A percentile compares a stretch with the other conserved stretches of the same genome.
Conservation (phyloP, 1,140 invertebrate species). For the Drosophila ohnishii region DNA sequence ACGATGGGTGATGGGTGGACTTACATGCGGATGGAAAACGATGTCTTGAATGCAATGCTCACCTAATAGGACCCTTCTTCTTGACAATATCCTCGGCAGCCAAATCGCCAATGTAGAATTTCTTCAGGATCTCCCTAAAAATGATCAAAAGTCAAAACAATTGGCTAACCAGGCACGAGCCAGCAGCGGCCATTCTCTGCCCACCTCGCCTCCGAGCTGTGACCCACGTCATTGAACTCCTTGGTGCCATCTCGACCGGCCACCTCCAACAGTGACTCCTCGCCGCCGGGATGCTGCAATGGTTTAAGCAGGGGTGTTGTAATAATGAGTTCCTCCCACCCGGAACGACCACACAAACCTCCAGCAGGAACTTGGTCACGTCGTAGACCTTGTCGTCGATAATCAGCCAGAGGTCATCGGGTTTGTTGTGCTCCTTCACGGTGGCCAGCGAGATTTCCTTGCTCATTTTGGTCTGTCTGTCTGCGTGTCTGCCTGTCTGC, state of each 20-base stretch:
- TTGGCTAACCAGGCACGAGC: neutral
- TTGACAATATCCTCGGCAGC: conserved; percentile 73
- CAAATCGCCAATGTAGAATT: conserved; percentile 92
- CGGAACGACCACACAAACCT: conserved; percentile 83
- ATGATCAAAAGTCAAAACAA: neutral
- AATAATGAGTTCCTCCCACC: neutral
- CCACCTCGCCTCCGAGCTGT: conserved; percentile 91
- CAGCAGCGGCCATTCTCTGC: neutral
- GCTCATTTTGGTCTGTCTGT: conserved; percentile 11
- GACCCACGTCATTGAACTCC: conserved; percentile 93
- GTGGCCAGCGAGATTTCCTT: conserved; percentile 84
- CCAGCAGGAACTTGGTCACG: conserved; percentile 86
- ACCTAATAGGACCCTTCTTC: conserved; percentile 61
- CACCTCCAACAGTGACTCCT: conserved; percentile 90
- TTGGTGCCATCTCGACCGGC: conserved; percentile 91
- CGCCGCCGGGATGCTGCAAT: conserved; percentile 92
- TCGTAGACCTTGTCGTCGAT: conserved; percentile 88
- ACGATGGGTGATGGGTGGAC: neutral
- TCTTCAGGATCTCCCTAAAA: conserved; percentile 91
- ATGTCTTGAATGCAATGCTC: conserved; percentile 13
- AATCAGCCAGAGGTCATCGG: conserved; percentile 85
- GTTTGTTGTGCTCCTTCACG: conserved; percentile 84
- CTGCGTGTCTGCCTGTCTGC: no score
- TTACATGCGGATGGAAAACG: neutral
- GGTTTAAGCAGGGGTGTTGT: neutral